Evolutionary conservation across 2,113 vertebrate genomes (phyloP).

Genomic region (Heloderma charlesbogerti): DNA sequence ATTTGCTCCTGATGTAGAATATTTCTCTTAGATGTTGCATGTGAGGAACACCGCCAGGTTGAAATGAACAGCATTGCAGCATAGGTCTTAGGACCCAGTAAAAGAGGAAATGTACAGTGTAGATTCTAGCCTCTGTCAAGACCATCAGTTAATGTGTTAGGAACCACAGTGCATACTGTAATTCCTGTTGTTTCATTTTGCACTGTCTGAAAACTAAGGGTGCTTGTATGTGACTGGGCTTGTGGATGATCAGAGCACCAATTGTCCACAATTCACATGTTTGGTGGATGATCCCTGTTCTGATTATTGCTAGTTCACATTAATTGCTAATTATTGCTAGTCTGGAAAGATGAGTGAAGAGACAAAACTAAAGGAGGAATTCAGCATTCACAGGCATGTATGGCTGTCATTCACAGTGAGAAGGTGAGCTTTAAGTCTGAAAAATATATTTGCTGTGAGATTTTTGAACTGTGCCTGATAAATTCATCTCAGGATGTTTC

Average conservation of each 20-base stretch:
- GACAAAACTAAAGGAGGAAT: no score
- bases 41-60: neutral
- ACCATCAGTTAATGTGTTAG: neutral
- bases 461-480: no score
- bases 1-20: neutral
- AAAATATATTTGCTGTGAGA: no score
- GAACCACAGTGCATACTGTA: neutral
- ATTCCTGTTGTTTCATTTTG: neutral
- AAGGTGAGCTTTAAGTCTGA: no score
- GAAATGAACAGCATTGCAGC: neutral
- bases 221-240: neutral
- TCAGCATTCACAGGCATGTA: no score
- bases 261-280: neutral
- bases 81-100: neutral
- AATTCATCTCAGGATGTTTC: no score
- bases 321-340: no score
- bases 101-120: neutral
- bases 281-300: neutral
- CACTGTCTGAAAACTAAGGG: neutral
- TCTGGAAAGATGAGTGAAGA: neutral
- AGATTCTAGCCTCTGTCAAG: slow-evolving; percentile 12
- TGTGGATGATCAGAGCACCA: neutral
- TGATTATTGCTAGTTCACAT: neutral
- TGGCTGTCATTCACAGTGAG: no score
- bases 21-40: slow-evolving; percentile 22